Evolutionary conservation across 2,888 invertebrate species (phyloP), one percentile per base, ranked within the genome.

Genomic region (Epinotia nisella): DNA sequence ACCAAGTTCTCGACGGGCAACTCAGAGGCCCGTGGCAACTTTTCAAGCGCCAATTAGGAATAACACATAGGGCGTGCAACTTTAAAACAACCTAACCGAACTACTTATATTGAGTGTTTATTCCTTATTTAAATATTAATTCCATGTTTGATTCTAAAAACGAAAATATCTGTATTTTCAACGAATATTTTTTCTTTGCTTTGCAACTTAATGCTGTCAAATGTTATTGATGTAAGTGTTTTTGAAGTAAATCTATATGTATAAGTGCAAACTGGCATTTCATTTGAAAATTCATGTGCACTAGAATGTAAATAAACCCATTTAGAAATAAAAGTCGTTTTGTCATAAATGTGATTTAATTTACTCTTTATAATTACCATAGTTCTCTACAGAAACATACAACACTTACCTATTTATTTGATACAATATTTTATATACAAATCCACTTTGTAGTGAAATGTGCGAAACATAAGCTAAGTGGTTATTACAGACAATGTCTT

Each of bases 351-450:
- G 64, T 73, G 69, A 69, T 73, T 64, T 73, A 59, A 39, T 73
- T 51, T 53, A 58, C 19, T 65, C 59, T 72, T 56, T 39, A 45
- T n/a, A 64, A 66, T 58, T n/a, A n/a, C n/a, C 39, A 65, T 51
- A 73, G 64, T 73, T 69, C 68, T 59, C 73, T 64, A 73, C 29
- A 7, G 64, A 73, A 69, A 64, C 72, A 68, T 72, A 62, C 72
- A 73, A 73, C 73, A 64, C 73, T 73, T 73, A 29, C 29, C 29
- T 29, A 35, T 35, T 35, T 35, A 73, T 67, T 55, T 19, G 9
- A 68, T 68, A 73, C 62, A 61, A 53, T 60, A 61, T 70, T 65
- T 74, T 74, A 71, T 74, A 70, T 74, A 74, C 74, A 74, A 61
- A 71, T 66, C 64, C 58, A 69, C 39, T 71, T 66, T 61, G 39